Evolutionary conservation across 2,797 vertebrate genomes (phyloP).

Genomic region (Momotus momota): DNA sequence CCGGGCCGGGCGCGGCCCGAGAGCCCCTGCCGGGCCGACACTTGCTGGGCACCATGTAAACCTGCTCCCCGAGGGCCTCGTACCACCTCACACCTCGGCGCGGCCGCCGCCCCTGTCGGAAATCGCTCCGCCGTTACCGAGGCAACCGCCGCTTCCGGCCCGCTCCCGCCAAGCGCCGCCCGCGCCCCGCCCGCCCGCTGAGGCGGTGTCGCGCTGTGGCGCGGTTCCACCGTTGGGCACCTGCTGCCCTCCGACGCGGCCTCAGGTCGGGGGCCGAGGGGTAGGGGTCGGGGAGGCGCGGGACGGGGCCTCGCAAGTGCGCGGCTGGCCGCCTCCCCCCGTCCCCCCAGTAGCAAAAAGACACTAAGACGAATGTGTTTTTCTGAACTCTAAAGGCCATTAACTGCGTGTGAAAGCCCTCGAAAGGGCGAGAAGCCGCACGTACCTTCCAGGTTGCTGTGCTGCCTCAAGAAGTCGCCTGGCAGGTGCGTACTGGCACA

Average conservation of each 20-base stretch:
- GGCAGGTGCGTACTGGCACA: accelerated
- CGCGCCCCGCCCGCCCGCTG: not conserved
- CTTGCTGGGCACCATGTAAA: slow-evolving; percentile 80
- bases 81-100: accelerated
- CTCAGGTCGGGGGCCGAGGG: not conserved
- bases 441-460: no score
- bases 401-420: not conserved
- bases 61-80: accelerated
- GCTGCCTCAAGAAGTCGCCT: not conserved
- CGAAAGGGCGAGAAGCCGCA: not conserved
- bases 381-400: not conserved
- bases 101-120: slow-evolving; percentile 28
- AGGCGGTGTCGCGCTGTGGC: accelerated
- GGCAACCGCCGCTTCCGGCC: slow-evolving; percentile 66
- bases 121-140: slow-evolving; percentile 59
- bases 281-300: no score
- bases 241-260: not conserved
- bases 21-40: slow-evolving; percentile 67
- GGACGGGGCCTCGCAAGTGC: not conserved
- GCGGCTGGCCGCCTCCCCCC: accelerated
- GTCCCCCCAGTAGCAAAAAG: accelerated
- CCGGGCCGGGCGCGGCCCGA: slow-evolving; percentile 63
- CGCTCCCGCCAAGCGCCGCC: not conserved
- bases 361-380: not conserved
- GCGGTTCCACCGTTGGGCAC: not conserved